A percentile compares a stretch with the other conserved stretches of the same genome.
Conservation (phyloP, 1,140 invertebrate species). For the Dufourea novaeangliae region DNA sequence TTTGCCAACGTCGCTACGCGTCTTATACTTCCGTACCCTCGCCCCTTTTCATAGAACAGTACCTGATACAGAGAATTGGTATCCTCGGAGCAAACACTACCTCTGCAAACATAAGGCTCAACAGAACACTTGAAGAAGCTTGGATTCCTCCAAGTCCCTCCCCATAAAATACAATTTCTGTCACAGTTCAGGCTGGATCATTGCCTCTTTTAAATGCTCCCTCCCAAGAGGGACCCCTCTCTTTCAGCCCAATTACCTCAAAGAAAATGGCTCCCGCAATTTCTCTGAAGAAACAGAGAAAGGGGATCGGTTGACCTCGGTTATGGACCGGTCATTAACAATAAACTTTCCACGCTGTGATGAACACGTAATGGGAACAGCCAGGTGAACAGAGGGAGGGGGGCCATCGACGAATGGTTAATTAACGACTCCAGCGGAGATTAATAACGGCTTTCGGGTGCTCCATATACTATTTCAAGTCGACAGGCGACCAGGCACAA, state of each 20-base stretch:
- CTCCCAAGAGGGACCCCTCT: background rate
- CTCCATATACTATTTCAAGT: constrained; percentile 43
- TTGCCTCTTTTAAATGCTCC: no score
- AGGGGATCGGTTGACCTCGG: background rate
- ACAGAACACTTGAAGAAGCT: no score
- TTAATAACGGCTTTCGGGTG: constrained; percentile 55
- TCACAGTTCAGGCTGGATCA: no score
- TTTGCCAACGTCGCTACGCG: background rate
- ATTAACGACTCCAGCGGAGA: constrained; percentile 65
- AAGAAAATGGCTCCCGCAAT: background rate
- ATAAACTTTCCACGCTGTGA: constrained; percentile 1
- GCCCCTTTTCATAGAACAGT: background rate
- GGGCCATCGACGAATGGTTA: constrained; percentile 57
- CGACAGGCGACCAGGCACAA: constrained; percentile 6
- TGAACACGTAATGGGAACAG: no score
- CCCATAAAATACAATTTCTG: no score
- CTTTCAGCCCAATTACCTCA: background rate
- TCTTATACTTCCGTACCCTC: background rate
- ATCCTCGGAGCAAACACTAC: no score
- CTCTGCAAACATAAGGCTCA: no score
- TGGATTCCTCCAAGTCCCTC: no score
- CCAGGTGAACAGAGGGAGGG: no score
- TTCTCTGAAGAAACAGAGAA: background rate
- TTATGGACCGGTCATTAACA: background rate
- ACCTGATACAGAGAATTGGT: no score